Evolutionary conservation across 2,888 invertebrate species (phyloP).

Genomic region (Lamellibrachia satsuma): DNA sequence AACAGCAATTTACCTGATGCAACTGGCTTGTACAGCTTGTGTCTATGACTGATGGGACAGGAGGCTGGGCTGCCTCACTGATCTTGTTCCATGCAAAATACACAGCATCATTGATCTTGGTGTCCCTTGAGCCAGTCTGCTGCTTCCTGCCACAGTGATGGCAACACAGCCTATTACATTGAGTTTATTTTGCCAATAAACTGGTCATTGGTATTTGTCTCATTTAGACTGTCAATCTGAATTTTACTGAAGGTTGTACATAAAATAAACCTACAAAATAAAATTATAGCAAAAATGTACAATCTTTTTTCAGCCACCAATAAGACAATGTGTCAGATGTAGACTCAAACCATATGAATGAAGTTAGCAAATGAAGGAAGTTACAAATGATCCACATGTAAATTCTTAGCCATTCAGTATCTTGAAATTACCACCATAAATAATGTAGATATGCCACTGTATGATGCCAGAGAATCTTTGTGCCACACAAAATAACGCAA

Average conservation of each 20-base stretch:
- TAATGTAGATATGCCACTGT: neutral
- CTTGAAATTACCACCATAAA: neutral
- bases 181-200: neutral
- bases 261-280: neutral
- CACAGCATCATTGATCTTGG: neutral
- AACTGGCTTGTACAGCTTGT: neutral
- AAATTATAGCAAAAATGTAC: neutral
- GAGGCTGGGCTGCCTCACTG: neutral
- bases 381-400: neutral
- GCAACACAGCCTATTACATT: neutral
- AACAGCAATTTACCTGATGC: neutral
- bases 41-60: neutral
- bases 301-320: neutral
- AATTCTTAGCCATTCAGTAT: neutral
- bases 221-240: neutral
- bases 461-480: neutral
- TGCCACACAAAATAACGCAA: too few species aligned
- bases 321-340: neutral
- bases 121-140: neutral
- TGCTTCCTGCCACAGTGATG: neutral
- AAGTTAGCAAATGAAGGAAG: neutral
- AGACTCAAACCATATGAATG: neutral
- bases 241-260: neutral
- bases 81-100: neutral
- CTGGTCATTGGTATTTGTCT: neutral